Percentiles rank a stretch among this genome's conserved stretches.
These are phyloP conservation scores for Varanus komodoensis DNA, from an alignment of 2,113 vertebrate genomes.

Conservation along the genomic window DNA sequence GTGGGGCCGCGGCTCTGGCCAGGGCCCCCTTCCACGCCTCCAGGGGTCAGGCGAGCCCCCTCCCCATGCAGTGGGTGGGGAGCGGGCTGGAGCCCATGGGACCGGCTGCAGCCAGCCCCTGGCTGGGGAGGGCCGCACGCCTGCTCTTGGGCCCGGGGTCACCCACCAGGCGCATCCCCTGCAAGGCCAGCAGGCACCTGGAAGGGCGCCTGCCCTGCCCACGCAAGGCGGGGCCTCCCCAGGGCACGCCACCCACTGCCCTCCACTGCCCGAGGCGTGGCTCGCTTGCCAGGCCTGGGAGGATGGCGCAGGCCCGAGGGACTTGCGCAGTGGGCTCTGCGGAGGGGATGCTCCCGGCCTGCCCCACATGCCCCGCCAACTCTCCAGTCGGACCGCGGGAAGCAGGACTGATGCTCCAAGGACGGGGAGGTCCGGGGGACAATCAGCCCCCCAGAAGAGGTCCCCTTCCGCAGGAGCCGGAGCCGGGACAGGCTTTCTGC, in stretches of 20 bases:
- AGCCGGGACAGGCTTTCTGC: neutral
- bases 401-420: too few relatives aligned
- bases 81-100: too few relatives aligned
- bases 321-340: too few relatives aligned
- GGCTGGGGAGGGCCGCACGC: too few relatives aligned
- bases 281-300: neutral
- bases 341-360: too few relatives aligned
- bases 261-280: neutral
- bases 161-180: too few relatives aligned
- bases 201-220: neutral
- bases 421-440: neutral
- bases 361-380: too few relatives aligned
- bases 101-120: too few relatives aligned
- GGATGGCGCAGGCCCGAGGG: neutral
- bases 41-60: neutral
- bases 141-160: neutral
- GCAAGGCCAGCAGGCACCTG: neutral
- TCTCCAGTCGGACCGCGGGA: too few relatives aligned
- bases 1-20: neutral
- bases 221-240: too few relatives aligned
- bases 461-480: neutral
- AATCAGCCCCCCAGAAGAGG: neutral
- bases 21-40: neutral
- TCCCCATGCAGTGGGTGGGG: too few relatives aligned
- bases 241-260: neutral